Percentiles rank a stretch among this genome's conserved stretches.
Evolutionary conservation across 1,140 invertebrate genomes (phyloP).

Genomic region (Monochamus saltuarius): DNA sequence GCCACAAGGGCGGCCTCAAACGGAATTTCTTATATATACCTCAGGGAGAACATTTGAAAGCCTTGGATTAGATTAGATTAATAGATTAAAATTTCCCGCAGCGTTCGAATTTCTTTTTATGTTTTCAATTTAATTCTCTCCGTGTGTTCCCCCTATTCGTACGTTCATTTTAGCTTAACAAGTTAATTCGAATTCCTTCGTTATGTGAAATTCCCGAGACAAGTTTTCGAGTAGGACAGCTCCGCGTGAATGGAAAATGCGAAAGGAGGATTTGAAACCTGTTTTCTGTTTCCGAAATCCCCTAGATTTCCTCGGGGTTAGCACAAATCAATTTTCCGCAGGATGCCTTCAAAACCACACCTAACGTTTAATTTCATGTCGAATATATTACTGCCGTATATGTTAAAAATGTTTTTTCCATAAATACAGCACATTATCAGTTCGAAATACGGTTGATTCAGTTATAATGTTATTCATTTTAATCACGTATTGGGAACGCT

Average conservation of each 20-base stretch:
- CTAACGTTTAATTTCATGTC: no score
- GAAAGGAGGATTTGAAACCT: slow-evolving; percentile 17
- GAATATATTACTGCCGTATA: no score
- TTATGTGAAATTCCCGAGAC: slow-evolving; percentile 15
- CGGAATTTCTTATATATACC: neutral
- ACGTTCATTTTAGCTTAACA: slow-evolving; percentile 21
- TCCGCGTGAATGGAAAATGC: slow-evolving; percentile 7
- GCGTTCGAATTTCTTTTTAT: neutral
- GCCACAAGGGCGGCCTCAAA: neutral
- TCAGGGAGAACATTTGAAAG: neutral
- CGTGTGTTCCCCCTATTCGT: slow-evolving; percentile 10
- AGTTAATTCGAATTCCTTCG: slow-evolving; percentile 16
- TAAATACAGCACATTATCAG: no score
- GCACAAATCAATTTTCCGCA: neutral
- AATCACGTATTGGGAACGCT: no score
- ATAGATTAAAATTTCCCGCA: no score
- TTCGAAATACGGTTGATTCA: no score
- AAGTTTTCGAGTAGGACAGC: slow-evolving; percentile 15
- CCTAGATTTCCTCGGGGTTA: slow-evolving; percentile 6
- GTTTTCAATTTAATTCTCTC: slow-evolving; percentile 16
- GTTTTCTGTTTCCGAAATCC: slow-evolving; percentile 8
- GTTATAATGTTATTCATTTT: no score
- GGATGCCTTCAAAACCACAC: neutral
- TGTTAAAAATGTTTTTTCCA: no score
- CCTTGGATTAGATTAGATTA: no score